phyloP scores from a whole-genome alignment of 2,797 vertebrate species.

The Nothura maculosa region DNA sequence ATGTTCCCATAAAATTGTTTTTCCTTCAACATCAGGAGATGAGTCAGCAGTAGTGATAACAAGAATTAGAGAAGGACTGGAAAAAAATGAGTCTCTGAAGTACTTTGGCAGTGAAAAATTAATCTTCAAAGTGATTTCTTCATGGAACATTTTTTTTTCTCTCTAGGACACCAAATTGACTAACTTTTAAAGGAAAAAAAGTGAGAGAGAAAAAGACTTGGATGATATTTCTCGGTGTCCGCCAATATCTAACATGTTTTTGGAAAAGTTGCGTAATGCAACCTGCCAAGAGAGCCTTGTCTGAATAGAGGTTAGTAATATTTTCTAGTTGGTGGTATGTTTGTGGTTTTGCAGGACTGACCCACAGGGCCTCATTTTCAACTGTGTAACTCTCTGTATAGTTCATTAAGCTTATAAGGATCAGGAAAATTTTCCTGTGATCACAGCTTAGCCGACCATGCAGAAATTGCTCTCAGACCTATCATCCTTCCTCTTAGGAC shows the following conservation, averaged over 20 bases:
- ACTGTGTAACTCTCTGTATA: neutral
- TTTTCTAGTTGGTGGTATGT: conserved; percentile 23
- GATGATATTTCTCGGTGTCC: conserved; percentile 49
- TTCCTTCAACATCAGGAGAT: conserved; percentile 68
- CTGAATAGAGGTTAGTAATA: conserved; percentile 53
- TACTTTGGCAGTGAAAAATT: conserved; percentile 72
- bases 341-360: conserved; percentile 46
- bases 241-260: conserved; percentile 66
- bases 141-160: conserved; percentile 72
- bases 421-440: neutral
- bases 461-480: neutral
- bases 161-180: conserved; percentile 65
- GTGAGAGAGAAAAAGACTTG: conserved; percentile 50
- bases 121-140: conserved; percentile 76
- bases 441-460: neutral
- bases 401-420: neutral
- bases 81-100: conserved; percentile 73
- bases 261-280: conserved; percentile 66
- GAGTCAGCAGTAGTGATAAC: conserved; percentile 80
- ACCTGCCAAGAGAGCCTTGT: conserved; percentile 29
- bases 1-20: conserved; percentile 73
- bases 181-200: conserved; percentile 53
- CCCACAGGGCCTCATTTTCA: neutral
- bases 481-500: neutral
- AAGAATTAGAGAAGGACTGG: conserved; percentile 64